Evolutionary conservation across 92 coral and sea anemone genomes (phyloP).

Genomic region (Pocillopora grandis): DNA sequence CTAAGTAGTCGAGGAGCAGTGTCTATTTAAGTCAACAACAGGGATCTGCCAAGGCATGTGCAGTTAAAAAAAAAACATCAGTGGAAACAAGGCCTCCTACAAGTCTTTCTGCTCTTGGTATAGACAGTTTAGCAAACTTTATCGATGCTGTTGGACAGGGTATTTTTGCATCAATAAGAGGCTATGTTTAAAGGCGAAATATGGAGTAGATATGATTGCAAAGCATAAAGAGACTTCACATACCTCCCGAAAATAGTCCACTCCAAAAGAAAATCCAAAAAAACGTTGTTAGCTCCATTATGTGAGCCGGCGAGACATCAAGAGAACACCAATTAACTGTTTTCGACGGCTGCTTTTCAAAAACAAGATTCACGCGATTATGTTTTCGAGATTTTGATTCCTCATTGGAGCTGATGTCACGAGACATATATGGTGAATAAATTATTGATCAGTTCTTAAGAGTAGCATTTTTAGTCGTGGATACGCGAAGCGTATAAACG

Average conservation of each 20-base stretch:
- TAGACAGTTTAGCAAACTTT: no score
- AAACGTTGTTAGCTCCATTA: neutral
- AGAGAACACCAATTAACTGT: neutral
- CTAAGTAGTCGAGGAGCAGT: no score
- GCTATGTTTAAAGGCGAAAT: neutral
- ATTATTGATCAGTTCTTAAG: no score
- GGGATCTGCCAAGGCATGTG: no score
- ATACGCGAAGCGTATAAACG: no score
- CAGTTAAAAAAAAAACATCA: no score
- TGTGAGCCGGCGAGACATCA: neutral
- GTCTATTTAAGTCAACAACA: no score
- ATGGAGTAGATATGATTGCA: neutral
- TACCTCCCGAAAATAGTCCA: neutral
- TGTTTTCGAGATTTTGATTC: neutral
- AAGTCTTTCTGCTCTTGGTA: neutral
- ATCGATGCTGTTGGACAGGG: neutral
- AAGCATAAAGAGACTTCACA: neutral
- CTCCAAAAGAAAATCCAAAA: neutral
- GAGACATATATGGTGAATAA: neutral
- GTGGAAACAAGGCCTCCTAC: neutral
- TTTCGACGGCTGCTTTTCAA: neutral
- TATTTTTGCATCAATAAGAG: neutral
- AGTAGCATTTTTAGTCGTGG: no score
- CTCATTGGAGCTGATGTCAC: neutral
- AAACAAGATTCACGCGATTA: neutral